Evolutionary conservation across 2,113 vertebrate species (phyloP), one percentile per base, ranked within the genome.

Genomic region (zebrafish (Danio rerio)): DNA sequence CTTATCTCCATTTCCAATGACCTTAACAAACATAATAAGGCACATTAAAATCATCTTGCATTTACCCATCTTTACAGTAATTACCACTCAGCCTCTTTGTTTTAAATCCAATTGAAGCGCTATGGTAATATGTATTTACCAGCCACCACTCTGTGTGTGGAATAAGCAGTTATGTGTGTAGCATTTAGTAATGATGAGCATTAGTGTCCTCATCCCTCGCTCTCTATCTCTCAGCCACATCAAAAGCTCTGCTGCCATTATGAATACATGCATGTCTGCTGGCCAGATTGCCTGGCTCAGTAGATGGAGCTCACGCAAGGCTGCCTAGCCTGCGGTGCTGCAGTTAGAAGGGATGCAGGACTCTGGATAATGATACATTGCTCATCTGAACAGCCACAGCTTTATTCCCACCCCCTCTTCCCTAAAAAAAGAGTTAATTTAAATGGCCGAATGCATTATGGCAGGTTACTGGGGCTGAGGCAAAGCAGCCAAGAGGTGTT

Each of bases 361-460:
- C 93, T 94, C 94, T 94, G 92, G 94, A 94, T 93, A 94, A 96
- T 97, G 95, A 98, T 96, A 93, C 96, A 96, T 96, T 95, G 94
- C 93, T 96, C 94, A 94, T 93, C 94, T 95, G 95, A 96, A 94
- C 95, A 94, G 96, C 94, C 94, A 94, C 92, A 94, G 93, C 94
- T 93, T 94, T 31, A 4, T 52, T 71, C 50, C 74, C 74, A 77
- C 93, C 93, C 94, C 68, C 59, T 47, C 49, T 63, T 62, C 66
- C 72, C 74, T 79, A 53, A 84, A 74, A 61, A 59, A 65, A 96
- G 94, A 97, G 97, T 99, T 99, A 97, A 98, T 98, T 98, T 96
- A 97, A 98, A 98, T 96, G 96, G 95, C 95, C 96, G 96, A 95
- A 97, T 97, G 95, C 95, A 97, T 97, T 96, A 97, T 80, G 93